These are phyloP conservation scores for Linyphia triangularis DNA, from an alignment of 2,888 invertebrate species.

Conservation along the genomic window DNA sequence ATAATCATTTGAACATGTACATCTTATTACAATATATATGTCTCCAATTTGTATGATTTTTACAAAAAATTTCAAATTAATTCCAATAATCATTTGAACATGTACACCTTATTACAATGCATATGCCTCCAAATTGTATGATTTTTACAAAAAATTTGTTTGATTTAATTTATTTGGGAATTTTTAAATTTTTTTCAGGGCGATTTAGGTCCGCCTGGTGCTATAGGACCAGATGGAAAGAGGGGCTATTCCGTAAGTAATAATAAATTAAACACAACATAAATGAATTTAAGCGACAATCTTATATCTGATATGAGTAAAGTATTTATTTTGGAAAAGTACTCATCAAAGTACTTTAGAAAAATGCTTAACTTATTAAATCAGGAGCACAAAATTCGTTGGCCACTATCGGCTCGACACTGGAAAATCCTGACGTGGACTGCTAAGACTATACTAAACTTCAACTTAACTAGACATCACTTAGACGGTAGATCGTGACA, in stretches of 20 bases:
- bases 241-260: constrained; percentile 79
- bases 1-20: not conserved
- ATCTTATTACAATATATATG: not conserved
- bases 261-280: not conserved
- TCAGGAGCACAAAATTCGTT: too few relatives aligned
- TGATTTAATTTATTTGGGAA: not conserved
- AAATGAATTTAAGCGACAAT: too few relatives aligned
- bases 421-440: too few relatives aligned
- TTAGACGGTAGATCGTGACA: too few relatives aligned
- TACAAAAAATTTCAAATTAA: not conserved
- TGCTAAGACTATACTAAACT: too few relatives aligned
- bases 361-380: too few relatives aligned
- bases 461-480: too few relatives aligned
- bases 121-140: not conserved
- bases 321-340: too few relatives aligned
- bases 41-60: not conserved
- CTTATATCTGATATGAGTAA: too few relatives aligned
- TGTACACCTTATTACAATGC: not conserved
- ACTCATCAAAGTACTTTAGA: too few relatives aligned
- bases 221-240: constrained; percentile 79
- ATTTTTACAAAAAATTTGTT: not conserved
- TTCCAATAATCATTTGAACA: not conserved
- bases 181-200: constrained; percentile 77
- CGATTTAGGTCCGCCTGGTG: constrained; percentile 79
- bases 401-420: too few relatives aligned